phyloP scores from a whole-genome alignment of 2,113 vertebrate genomes.

The Bubalus kerabau region DNA sequence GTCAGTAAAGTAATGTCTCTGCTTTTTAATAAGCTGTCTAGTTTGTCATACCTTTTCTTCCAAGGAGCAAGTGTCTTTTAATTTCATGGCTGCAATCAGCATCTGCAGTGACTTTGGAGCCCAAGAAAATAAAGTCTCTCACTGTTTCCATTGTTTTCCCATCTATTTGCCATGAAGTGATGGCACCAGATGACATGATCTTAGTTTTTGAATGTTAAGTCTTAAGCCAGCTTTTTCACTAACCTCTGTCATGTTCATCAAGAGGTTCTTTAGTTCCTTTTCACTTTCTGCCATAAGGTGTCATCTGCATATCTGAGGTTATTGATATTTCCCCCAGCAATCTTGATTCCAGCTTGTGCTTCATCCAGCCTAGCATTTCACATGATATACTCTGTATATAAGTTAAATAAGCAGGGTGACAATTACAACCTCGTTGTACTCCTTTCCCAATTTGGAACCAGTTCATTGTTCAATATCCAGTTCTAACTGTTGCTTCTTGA shows the following conservation, averaged over 20 bases:
- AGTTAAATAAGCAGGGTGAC: not conserved
- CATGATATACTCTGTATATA: not conserved
- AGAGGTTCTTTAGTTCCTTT: not conserved
- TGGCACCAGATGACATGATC: not conserved
- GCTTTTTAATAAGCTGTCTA: not conserved
- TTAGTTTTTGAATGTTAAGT: not conserved
- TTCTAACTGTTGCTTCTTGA: not conserved
- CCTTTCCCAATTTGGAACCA: not conserved
- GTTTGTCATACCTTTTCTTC: not conserved
- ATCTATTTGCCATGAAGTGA: not conserved
- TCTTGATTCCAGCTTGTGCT: not conserved
- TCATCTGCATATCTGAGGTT: not conserved
- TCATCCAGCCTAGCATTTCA: not conserved
- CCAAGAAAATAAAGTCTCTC: not conserved
- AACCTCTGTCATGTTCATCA: not conserved
- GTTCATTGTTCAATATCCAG: not conserved
- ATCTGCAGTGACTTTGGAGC: not conserved
- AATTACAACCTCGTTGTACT: not conserved
- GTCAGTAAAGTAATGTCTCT: not conserved
- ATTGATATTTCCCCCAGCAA: not conserved
- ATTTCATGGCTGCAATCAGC: not conserved
- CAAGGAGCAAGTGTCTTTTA: not conserved
- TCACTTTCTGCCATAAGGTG: not conserved
- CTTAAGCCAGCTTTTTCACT: not conserved
- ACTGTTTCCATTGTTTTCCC: not conserved